These are phyloP conservation scores for Chironex yamaguchii DNA, from an alignment of 30 jellyfish, hydroid and myxozoan genomes.

Conservation along the genomic window DNA sequence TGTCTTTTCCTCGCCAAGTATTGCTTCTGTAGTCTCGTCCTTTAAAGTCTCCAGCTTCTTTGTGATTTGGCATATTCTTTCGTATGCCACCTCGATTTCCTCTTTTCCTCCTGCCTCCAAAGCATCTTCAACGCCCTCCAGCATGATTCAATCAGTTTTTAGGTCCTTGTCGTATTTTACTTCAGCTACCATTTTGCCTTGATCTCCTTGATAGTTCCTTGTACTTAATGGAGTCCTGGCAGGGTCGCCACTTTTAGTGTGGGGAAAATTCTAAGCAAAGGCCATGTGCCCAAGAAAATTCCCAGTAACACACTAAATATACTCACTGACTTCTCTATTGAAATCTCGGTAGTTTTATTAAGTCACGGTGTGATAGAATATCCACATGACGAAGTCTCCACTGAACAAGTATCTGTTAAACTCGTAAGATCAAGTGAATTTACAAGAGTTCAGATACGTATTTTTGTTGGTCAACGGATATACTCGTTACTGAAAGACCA, in stretches of 20 bases:
- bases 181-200: conserved; percentile 5
- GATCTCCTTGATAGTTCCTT: conserved; percentile 2
- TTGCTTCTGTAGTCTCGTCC: conserved; percentile 14
- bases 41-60: conserved; percentile 9
- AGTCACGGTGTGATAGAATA: too few species aligned
- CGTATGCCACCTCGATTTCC: conserved; percentile 7
- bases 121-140: conserved; percentile 32
- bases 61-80: background rate
- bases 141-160: conserved; percentile 23
- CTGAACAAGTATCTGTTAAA: too few species aligned
- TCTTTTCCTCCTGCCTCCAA: conserved; percentile 29
- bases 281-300: background rate
- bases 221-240: conserved; percentile 10
- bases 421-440: too few species aligned
- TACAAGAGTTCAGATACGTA: too few species aligned
- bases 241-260: conserved; percentile 60
- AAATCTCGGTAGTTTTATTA: too few species aligned
- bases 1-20: conserved; percentile 27
- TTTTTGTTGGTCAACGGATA: too few species aligned
- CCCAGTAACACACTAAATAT: background rate
- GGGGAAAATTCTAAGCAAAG: conserved; percentile 5
- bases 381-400: too few species aligned
- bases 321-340: too few species aligned
- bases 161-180: conserved; percentile 53
- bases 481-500: too few species aligned